Conservation (phyloP, 1,140 invertebrate species). For the Drosophila hydei region DNA sequence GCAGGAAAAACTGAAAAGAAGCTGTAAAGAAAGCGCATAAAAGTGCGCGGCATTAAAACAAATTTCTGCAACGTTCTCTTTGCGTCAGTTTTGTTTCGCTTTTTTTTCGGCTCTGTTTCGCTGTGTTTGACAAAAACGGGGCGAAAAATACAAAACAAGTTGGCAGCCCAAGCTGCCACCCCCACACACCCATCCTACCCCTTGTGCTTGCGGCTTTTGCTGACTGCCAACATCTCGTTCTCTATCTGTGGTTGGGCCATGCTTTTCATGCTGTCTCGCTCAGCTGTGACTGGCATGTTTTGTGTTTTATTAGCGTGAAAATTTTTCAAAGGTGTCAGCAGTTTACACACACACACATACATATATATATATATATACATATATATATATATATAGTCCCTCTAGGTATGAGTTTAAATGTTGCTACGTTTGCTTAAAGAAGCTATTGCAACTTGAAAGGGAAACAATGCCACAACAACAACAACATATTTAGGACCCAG, state of each 20-base stretch:
- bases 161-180: slow-evolving; percentile 17
- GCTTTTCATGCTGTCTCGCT: slow-evolving; percentile 66
- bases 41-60: slow-evolving; percentile 74
- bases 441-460: neutral
- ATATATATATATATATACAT: neutral
- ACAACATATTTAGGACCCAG: neutral
- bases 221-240: slow-evolving; percentile 32
- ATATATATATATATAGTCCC: neutral
- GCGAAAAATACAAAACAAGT: slow-evolving; percentile 68
- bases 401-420: slow-evolving; percentile 18
- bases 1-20: slow-evolving; percentile 59
- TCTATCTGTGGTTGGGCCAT: slow-evolving; percentile 5
- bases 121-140: slow-evolving; percentile 35
- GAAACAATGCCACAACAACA: slow-evolving; percentile 17
- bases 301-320: slow-evolving; percentile 81
- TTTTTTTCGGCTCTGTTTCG: neutral
- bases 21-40: slow-evolving; percentile 77
- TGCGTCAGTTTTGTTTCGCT: neutral
- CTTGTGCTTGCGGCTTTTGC: neutral
- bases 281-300: slow-evolving; percentile 69
- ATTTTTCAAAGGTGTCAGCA: slow-evolving; percentile 80
- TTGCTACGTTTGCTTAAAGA: neutral
- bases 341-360: slow-evolving; percentile 54
- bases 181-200: no score
- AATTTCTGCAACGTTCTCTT: slow-evolving; percentile 55